Evolutionary conservation across 2,888 invertebrate genomes (phyloP), one percentile per base, ranked within the genome.

Genomic region (Agonopterix alstromeriana): DNA sequence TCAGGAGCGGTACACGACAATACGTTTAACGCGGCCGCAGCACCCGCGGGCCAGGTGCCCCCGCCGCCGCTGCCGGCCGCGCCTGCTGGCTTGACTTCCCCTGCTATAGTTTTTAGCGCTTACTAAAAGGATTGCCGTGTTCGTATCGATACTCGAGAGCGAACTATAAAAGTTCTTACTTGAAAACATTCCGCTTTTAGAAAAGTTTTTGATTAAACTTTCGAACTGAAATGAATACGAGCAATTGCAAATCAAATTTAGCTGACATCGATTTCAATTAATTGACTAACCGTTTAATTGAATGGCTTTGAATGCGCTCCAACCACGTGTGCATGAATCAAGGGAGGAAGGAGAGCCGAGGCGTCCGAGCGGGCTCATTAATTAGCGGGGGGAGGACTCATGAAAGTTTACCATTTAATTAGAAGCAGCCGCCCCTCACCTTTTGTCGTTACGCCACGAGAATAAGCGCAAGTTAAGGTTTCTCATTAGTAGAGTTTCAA

Each of bases 381-480:
- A 88, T 88, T 88, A 88, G 85, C 79, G 77, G 68, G 69, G 65
- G 68, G 67, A 71, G 66, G 71, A 63, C 77, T 82, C 85, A 82
- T 86, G 84, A 86, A 85, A 89, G 87, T 87, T 88, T 86, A 87
- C 87, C 87, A 86, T 86, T 87, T 88, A 88, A 89, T 89, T 89
- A 89, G 85, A 79, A 82, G 70, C 77, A 73, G 76, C 75, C 71
- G 66, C 74, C 75, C 77, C 73, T 70, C 71, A 78, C 80, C 83
- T 81, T 76, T 81, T 80, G 77, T 77, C 73, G 77, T 82, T 77
- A 81, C 73, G 69, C 74, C 69, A 66, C 73, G 75, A 74, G 76
- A 76, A 76, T 75, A 73, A 77, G 73, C 72, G 61, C 71, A 73
- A 81, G 75, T 80, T 81, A 79, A 73, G 77, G 73, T 70, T 73